These are phyloP conservation scores for Sibirionetta formosa DNA, from an alignment of 2,797 vertebrate species.

Conservation along the genomic window DNA sequence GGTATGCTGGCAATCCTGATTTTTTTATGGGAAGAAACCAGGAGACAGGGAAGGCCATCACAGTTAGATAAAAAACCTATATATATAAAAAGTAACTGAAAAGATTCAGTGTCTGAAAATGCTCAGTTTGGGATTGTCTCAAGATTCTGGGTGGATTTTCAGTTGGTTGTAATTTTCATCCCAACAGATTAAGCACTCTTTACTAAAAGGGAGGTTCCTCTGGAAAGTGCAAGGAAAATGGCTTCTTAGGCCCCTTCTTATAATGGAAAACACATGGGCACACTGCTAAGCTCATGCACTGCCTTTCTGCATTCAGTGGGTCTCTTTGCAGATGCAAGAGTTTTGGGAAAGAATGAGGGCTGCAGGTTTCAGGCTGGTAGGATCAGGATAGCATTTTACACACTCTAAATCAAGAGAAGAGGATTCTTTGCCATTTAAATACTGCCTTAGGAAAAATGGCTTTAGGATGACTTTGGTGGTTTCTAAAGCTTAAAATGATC, in stretches of 20 bases:
- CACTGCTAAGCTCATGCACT: background rate
- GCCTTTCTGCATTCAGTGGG: background rate
- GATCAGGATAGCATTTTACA: constrained; percentile 48
- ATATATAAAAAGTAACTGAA: background rate
- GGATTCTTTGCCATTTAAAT: constrained; percentile 45
- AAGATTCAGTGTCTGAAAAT: constrained; percentile 6
- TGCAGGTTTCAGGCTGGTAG: constrained; percentile 37
- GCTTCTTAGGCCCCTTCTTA: constrained; percentile 12
- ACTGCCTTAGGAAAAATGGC: constrained; percentile 57
- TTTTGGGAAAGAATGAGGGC: constrained; percentile 34
- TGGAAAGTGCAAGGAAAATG: constrained; percentile 34
- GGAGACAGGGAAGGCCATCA: background rate
- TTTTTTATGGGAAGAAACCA: background rate
- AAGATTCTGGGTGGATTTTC: constrained; percentile 20
- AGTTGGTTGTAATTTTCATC: constrained; percentile 34
- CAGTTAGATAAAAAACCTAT: background rate
- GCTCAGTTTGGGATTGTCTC: background rate
- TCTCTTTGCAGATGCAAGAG: constrained; percentile 34
- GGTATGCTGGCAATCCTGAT: background rate
- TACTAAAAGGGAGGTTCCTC: constrained; percentile 23
- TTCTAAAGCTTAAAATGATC: constrained; percentile 58
- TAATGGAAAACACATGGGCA: constrained; percentile 50
- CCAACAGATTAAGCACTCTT: constrained; percentile 1
- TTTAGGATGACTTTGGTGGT: constrained; percentile 38
- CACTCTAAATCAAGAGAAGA: constrained; percentile 41